Evolutionary conservation across 2,888 invertebrate genomes (phyloP), one percentile per base, ranked within the genome.

Genomic region (Bellardia pandia): DNA sequence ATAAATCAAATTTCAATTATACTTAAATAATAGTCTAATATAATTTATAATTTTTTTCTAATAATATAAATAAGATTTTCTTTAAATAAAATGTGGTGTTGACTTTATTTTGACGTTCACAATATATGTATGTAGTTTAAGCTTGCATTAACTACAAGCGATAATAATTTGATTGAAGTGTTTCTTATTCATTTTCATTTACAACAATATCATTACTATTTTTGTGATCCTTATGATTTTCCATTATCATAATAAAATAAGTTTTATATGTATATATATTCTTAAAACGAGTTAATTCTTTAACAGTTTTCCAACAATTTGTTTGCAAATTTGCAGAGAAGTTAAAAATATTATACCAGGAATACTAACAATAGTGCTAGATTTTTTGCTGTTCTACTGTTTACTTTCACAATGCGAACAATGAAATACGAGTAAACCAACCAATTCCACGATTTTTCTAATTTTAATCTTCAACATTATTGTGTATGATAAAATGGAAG

Each of bases 261-360:
- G 13, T 45, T 45, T 45, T 16, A 8, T 13, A 2, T 13, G 6
- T 14, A 13, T 42, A 7, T 7, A 9, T 3, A 16, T 16, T 23
- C 30, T 8, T 14, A 6, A 37, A 37, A 75, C 37, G 37, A 33
- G 9, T 60, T 75, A 33, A 75, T 75, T 60, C 60, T 7, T 58
- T 72, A 7, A 72, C 42, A 72, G 58, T 58, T 42, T 58, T 37
- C 16, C 16, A 9, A 60, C 51, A 30, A 33, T 37, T 51, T 14
- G 3, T 42, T 42, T 6, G 6, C n/a, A 53, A 33, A 16, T 56
- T 42, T 16, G n/a, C 45, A 40, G n/a, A 75, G 23, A 71, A 72
- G 58, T 78, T 66, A 48, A 53, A 64, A 66, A 56, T 77, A 45
- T 30, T 68, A 78, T 78, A 60, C 16, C 68, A 68, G 72, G 78